These are phyloP conservation scores for Ceyx cyanopectus DNA, from an alignment of 2,113 vertebrate species.

Conservation along the genomic window DNA sequence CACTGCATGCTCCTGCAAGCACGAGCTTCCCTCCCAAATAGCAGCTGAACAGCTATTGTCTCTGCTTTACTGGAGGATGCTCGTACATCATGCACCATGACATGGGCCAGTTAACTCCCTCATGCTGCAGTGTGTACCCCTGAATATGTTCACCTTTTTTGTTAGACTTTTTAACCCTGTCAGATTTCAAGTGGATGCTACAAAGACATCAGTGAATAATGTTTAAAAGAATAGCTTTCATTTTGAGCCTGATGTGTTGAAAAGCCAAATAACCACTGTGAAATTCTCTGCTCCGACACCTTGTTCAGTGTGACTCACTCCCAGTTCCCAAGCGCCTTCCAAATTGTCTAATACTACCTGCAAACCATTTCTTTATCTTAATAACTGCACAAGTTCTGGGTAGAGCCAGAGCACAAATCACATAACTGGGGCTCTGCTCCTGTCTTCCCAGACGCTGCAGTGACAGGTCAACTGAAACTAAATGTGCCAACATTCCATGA, in stretches of 20 bases:
- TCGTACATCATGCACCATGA: rapidly evolving
- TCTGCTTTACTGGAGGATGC: neutral
- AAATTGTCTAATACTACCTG: neutral
- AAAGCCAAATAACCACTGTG: neutral
- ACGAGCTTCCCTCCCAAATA: neutral
- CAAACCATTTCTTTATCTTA: neutral
- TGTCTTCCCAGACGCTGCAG: neutral
- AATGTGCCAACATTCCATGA: neutral
- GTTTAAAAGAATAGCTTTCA: neutral
- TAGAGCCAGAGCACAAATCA: neutral
- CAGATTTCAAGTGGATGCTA: neutral
- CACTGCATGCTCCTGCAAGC: neutral
- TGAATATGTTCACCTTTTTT: neutral
- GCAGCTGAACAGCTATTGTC: neutral
- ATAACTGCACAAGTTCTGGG: neutral
- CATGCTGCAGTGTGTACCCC: rapidly evolving
- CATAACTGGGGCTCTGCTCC: neutral
- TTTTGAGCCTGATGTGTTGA: neutral
- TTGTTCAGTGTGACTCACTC: neutral
- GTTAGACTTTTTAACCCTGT: neutral
- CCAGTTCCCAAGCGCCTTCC: neutral
- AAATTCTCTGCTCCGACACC: neutral
- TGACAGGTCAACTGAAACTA: rapidly evolving
- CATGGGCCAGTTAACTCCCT: neutral
- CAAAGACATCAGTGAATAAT: neutral